Evolutionary conservation across 2,888 invertebrate species (phyloP).

Genomic region (Sesia bembeciformis): DNA sequence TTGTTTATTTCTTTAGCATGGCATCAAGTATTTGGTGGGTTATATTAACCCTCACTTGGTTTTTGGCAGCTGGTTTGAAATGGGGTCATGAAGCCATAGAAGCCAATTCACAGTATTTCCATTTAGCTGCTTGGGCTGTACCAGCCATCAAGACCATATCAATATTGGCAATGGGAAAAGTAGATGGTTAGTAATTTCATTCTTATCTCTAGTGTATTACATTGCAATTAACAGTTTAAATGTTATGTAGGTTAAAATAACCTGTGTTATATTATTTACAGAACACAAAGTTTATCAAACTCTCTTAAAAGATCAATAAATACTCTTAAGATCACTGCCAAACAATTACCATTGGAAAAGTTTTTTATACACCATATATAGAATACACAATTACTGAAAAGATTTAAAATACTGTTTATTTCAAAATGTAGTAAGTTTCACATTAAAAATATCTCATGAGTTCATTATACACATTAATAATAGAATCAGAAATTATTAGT

Average conservation of each 20-base stretch:
- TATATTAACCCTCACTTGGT: conserved; percentile 96
- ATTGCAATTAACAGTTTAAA: neutral
- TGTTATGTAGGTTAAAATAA: neutral
- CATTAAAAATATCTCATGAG: no score
- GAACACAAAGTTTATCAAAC: no score
- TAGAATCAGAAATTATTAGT: no score
- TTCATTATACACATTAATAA: no score
- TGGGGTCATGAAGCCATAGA: conserved; percentile 99
- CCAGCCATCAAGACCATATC: conserved; percentile 97
- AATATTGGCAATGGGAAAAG: conserved; percentile 95
- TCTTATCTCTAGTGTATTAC: neutral
- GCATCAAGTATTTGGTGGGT: conserved; percentile 99
- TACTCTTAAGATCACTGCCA: no score
- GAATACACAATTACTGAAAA: no score
- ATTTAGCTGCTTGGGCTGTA: conserved; percentile 98
- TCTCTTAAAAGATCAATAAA: no score
- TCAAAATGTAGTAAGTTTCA: no score
- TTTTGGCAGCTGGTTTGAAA: conserved; percentile 95
- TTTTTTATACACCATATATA: no score
- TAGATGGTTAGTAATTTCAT: conserved; percentile 82
- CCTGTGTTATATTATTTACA: no score
- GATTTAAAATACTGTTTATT: no score
- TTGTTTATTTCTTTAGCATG: conserved; percentile 96
- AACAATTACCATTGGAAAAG: no score
- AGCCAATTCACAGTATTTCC: conserved; percentile 97